phyloP scores from a whole-genome alignment of 1,140 invertebrate genomes.

The Rhopalosiphum maidis region DNA sequence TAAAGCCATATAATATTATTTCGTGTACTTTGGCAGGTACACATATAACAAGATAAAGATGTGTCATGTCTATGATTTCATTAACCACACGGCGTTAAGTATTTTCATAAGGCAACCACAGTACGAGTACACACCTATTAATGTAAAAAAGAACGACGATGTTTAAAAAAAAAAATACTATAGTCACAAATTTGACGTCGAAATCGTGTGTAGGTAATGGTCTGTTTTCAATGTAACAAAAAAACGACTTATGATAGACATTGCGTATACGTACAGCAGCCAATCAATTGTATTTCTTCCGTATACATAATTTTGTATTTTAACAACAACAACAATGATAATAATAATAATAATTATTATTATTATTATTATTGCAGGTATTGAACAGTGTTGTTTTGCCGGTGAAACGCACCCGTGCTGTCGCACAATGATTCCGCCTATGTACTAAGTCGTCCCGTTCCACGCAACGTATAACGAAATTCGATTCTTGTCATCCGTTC shows the following conservation, averaged over 20 bases:
- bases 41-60: not conserved
- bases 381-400: not conserved
- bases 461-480: not conserved
- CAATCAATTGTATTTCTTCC: no score
- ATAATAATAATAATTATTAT: no score
- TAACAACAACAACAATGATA: no score
- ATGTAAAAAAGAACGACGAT: not conserved
- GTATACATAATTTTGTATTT: no score
- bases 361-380: no score
- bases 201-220: not conserved
- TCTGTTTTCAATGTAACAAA: no score
- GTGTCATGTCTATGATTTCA: slow-evolving; percentile 7
- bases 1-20: not conserved
- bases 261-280: no score
- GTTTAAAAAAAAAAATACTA: not conserved
- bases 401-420: not conserved
- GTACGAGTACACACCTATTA: not conserved
- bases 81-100: not conserved
- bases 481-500: not conserved
- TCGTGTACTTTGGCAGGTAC: not conserved
- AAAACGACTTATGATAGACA: no score
- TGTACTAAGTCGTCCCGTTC: not conserved
- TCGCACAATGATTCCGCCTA: not conserved
- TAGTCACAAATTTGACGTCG: not conserved
- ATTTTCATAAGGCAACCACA: not conserved